Base-by-base conservation (phyloP, 53 echinoderm and acorn worm genomes). In the Actinopyga echinites region DNA sequence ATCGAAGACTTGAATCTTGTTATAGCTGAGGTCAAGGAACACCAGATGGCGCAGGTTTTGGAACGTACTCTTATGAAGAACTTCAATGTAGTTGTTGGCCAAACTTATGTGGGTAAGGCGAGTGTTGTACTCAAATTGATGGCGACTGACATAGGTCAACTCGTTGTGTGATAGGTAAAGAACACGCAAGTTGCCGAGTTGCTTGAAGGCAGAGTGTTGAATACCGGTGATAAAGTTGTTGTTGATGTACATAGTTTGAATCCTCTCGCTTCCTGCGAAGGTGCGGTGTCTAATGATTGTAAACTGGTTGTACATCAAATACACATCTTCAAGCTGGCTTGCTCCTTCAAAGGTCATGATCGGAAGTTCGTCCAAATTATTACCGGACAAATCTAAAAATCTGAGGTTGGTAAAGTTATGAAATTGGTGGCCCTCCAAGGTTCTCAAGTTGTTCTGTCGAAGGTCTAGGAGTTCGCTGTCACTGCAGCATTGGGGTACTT, bases 311-410 rank as follows among this genome's bases (percentile, higher is more conserved):
- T 57, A 24, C 29, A 80, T 74, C 8, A 85, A 30, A 57, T 91
- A 87, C 30, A 91, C 73, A 59, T 85, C 57, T 30, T 44, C 7
- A 6, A 91, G 85, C 26, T 75, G 80, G 23, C 36, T 10, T 19
- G 80, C 84, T 9, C 66, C 85, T 0, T 59, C 8, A 55, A 93
- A 93, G 43, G 84, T 73, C 31, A 28, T 30, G 0, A 58, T 75
- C 2, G 43, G 40, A 26, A 91, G 89, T 2, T 36, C 19, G 13
- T 64, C 66, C 65, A 93, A 28, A 10, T 42, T 37, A 20, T 83
- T 81, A 26, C 35, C 13, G 56, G 84, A 84, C 0, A 93, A 67
- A 66, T 90, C 89, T 25, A 93, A 68, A 57, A 82, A 85, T 30
- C 40, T 40, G 44, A 93, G 87, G 13, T 57, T 43, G 7, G 3